phyloP scores from a whole-genome alignment of 2,888 invertebrate species.

The Atherix ibis region DNA sequence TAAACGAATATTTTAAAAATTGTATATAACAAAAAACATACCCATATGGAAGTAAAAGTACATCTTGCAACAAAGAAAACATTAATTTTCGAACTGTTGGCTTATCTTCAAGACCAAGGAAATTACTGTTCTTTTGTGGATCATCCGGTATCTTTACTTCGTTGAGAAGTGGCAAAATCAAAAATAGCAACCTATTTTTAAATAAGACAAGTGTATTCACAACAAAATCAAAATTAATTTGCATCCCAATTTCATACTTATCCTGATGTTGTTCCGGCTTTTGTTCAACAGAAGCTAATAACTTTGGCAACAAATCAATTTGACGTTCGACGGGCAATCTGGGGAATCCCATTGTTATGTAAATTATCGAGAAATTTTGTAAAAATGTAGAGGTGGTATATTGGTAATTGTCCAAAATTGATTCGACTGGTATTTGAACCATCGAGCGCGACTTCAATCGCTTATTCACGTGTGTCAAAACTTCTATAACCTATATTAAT shows the following conservation, averaged over 20 bases:
- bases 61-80: conserved; percentile 63
- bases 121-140: conserved; percentile 42
- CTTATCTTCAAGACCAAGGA: conserved; percentile 57
- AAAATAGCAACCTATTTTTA: conserved; percentile 58
- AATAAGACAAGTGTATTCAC: conserved; percentile 17
- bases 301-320: conserved; percentile 51
- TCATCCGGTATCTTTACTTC: conserved; percentile 47
- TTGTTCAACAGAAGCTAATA: conserved; percentile 62
- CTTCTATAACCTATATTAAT: conserved; percentile 63
- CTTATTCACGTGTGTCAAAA: conserved; percentile 81
- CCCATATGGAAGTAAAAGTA: conserved; percentile 76
- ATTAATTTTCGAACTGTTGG: conserved; percentile 38
- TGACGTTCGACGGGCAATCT: conserved; percentile 61
- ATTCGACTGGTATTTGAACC: conserved; percentile 75
- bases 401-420: conserved; percentile 63
- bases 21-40: conserved; percentile 24
- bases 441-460: conserved; percentile 68
- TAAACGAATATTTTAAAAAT: conserved; percentile 2
- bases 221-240: conserved; percentile 6
- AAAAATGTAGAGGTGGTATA: conserved; percentile 58
- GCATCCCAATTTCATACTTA: too few species aligned
- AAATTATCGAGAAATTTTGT: conserved; percentile 86
- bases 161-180: conserved; percentile 65
- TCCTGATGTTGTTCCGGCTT: conserved; percentile 75
- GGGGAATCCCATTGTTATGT: conserved; percentile 83